phyloP scores from a whole-genome alignment of 1,140 invertebrate species.

The Magallana gigas region DNA sequence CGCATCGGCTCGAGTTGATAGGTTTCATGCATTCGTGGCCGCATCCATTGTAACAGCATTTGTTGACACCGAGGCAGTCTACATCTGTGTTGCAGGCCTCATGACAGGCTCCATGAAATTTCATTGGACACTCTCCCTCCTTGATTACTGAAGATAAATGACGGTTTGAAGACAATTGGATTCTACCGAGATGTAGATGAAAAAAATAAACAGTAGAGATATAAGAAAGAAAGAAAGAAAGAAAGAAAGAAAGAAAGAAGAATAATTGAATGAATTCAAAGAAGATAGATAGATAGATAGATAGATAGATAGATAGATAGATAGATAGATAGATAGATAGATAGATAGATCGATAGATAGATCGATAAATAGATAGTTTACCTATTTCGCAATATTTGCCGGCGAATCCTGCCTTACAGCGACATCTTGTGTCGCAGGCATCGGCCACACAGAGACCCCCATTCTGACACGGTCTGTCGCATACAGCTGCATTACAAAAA shows the following conservation, averaged over 20 bases:
- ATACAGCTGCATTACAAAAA: neutral
- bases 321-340: too few species aligned
- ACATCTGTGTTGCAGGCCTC: neutral
- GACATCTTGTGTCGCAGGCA: neutral
- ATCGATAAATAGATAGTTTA: neutral
- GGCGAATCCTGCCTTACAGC: neutral
- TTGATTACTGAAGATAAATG: neutral
- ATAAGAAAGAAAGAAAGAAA: too few species aligned
- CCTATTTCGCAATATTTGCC: neutral
- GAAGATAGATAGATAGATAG: too few species aligned
- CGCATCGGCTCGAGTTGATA: slow-evolving; percentile 5
- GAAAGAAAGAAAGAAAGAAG: too few species aligned
- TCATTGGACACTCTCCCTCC: neutral
- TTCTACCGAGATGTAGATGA: too few species aligned
- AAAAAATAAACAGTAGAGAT: too few species aligned
- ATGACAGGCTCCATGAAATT: neutral
- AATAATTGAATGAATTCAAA: too few species aligned
- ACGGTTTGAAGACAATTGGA: too few species aligned
- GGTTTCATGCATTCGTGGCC: slow-evolving; percentile 12
- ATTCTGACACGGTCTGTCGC: neutral
- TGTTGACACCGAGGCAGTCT: neutral
- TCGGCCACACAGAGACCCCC: slow-evolving; percentile 1
- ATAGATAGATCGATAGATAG: too few species aligned
- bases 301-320: too few species aligned
- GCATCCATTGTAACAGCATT: neutral